These are phyloP conservation scores for Gila robusta DNA, from an alignment of 2,797 vertebrate genomes.

Conservation along the genomic window DNA sequence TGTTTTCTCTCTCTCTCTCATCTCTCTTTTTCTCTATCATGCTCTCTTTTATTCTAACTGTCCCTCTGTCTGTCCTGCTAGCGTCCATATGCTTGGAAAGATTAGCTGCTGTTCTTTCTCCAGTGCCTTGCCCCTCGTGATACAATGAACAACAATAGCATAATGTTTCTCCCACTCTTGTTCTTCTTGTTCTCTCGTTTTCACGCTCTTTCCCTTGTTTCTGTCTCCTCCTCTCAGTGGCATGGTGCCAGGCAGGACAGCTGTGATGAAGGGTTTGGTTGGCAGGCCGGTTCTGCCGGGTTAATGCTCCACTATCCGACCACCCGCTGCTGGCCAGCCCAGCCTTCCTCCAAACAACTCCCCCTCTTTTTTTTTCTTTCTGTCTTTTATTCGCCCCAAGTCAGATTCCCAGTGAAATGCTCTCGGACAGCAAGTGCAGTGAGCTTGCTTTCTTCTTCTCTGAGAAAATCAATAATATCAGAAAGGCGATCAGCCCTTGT, in stretches of 20 bases:
- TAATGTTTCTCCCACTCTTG: constrained; percentile 64
- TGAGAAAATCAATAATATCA: too few relatives aligned
- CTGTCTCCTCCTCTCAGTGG: constrained; percentile 32
- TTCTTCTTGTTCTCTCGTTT: constrained; percentile 39
- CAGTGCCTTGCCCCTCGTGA: constrained; percentile 72
- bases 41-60: constrained; percentile 50
- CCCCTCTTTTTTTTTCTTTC: background rate
- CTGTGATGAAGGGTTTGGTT: constrained; percentile 58
- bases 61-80: constrained; percentile 55
- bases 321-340: constrained; percentile 49
- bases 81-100: constrained; percentile 81
- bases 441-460: too few relatives aligned
- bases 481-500: too few relatives aligned
- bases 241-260: constrained; percentile 60
- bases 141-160: constrained; percentile 71
- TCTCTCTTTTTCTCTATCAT: constrained; percentile 51
- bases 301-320: constrained; percentile 53
- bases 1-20: constrained; percentile 56
- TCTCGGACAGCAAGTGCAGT: too few relatives aligned
- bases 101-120: constrained; percentile 76
- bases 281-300: constrained; percentile 40
- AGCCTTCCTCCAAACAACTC: constrained; percentile 15
- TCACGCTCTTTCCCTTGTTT: constrained; percentile 34
- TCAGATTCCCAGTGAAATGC: too few relatives aligned
- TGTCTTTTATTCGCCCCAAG: background rate